These are phyloP conservation scores for Oreochromis aureus DNA, from an alignment of 2,113 vertebrate species.

Conservation along the genomic window DNA sequence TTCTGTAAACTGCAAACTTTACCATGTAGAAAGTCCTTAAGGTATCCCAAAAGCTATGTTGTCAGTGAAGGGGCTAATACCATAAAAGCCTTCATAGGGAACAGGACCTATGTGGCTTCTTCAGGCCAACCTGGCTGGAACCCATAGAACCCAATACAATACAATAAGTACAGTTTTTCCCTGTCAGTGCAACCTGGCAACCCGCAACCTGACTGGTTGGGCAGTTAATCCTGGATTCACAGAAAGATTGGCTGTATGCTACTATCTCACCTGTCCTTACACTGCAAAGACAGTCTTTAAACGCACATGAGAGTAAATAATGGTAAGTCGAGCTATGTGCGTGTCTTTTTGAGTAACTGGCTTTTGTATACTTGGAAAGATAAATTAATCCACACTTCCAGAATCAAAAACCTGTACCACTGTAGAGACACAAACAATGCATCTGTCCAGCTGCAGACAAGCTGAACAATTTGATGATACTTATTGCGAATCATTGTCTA, in stretches of 20 bases:
- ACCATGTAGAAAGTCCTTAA: neutral
- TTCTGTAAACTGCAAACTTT: neutral
- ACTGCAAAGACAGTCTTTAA: fast-evolving
- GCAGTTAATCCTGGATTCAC: neutral
- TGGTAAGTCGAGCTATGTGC: neutral
- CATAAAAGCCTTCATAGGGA: neutral
- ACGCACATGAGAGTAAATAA: neutral
- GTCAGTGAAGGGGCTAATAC: neutral
- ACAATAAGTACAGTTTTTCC: neutral
- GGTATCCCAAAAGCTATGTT: neutral
- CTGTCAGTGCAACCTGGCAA: neutral
- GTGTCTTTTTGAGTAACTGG: neutral
- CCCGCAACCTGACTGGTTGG: neutral
- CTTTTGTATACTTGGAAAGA: neutral
- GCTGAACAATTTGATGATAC: neutral
- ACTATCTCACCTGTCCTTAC: neutral
- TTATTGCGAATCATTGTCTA: neutral
- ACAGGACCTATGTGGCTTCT: neutral
- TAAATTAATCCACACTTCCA: neutral
- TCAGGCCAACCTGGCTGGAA: neutral
- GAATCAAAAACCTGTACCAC: neutral
- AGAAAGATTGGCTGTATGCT: neutral
- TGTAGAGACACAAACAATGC: neutral
- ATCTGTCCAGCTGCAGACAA: neutral
- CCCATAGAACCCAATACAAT: neutral